phyloP scores from a whole-genome alignment of 2,888 invertebrate species.

The Liposcelis brunnea region DNA sequence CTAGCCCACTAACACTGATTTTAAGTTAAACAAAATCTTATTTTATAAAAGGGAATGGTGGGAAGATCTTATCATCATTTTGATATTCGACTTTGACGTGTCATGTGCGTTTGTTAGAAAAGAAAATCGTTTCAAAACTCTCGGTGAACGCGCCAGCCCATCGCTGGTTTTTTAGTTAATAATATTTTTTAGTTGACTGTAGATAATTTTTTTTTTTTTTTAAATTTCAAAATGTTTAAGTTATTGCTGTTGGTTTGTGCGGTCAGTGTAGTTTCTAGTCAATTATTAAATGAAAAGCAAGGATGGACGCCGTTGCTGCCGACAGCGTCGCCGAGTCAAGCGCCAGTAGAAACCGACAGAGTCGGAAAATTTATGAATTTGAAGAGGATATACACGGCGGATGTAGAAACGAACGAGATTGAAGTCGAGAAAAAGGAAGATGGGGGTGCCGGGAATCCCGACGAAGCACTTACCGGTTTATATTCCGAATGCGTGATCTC shows the following conservation, averaged over 20 bases:
- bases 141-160: too few species aligned
- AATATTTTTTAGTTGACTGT: too few species aligned
- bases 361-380: constrained; percentile 1
- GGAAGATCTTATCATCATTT: too few species aligned
- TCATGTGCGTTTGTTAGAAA: too few species aligned
- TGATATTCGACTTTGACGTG: too few species aligned
- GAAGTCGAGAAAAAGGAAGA: constrained; percentile 10
- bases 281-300: neutral
- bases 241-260: constrained; percentile 5
- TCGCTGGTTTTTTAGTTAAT: too few species aligned
- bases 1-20: too few species aligned
- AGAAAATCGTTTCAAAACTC: too few species aligned
- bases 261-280: neutral
- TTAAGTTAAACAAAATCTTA: too few species aligned
- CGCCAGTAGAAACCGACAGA: neutral
- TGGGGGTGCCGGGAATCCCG: constrained; percentile 22
- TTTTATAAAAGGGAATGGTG: too few species aligned
- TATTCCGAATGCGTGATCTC: constrained; percentile 36
- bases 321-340: neutral
- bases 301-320: too few species aligned
- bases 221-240: constrained; percentile 1
- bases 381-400: neutral
- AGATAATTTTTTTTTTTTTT: too few species aligned
- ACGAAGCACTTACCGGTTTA: constrained; percentile 30
- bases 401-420: neutral